These are phyloP conservation scores for Apoda limacodes DNA, from an alignment of 2,888 invertebrate genomes.

Conservation along the genomic window DNA sequence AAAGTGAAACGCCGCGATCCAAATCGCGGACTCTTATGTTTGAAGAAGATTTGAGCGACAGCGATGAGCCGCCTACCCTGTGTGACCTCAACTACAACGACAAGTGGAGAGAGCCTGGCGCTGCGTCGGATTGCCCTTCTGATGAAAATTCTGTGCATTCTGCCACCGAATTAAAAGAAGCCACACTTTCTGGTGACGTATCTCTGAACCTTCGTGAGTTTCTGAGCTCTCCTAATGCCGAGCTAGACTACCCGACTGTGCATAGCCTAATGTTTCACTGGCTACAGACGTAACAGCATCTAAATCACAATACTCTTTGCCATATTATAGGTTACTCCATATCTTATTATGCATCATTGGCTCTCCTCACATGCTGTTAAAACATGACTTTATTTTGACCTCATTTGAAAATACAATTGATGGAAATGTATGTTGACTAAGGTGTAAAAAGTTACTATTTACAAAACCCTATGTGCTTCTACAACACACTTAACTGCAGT, in stretches of 20 bases:
- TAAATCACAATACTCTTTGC: too few relatives aligned
- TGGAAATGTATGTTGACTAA: too few relatives aligned
- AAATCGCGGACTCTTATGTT: slow-evolving; percentile 33
- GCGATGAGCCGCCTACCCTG: slow-evolving; percentile 57
- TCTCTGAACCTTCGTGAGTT: slow-evolving; percentile 47
- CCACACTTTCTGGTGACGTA: slow-evolving; percentile 27
- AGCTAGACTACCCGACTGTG: slow-evolving; percentile 59
- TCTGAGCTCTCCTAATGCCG: slow-evolving; percentile 53
- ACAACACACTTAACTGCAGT: too few relatives aligned
- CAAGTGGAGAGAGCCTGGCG: slow-evolving; percentile 43
- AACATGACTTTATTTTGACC: too few relatives aligned
- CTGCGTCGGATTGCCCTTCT: slow-evolving; percentile 49
- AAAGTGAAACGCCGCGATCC: slow-evolving; percentile 30
- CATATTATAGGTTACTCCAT: too few relatives aligned
- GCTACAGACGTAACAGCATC: slow-evolving; percentile 58
- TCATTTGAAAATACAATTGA: too few relatives aligned
- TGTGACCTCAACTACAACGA: slow-evolving; percentile 52
- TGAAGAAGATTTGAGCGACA: slow-evolving; percentile 53
- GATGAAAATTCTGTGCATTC: slow-evolving; percentile 59
- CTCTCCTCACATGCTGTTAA: slow-evolving; percentile 24
- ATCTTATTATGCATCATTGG: too few relatives aligned
- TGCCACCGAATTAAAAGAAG: slow-evolving; percentile 35
- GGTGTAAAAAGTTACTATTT: too few relatives aligned
- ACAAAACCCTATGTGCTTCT: too few relatives aligned
- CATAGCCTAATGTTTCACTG: slow-evolving; percentile 67